These are phyloP conservation scores for Coelopa frigida DNA, from an alignment of 1,140 invertebrate species.

Conservation along the genomic window DNA sequence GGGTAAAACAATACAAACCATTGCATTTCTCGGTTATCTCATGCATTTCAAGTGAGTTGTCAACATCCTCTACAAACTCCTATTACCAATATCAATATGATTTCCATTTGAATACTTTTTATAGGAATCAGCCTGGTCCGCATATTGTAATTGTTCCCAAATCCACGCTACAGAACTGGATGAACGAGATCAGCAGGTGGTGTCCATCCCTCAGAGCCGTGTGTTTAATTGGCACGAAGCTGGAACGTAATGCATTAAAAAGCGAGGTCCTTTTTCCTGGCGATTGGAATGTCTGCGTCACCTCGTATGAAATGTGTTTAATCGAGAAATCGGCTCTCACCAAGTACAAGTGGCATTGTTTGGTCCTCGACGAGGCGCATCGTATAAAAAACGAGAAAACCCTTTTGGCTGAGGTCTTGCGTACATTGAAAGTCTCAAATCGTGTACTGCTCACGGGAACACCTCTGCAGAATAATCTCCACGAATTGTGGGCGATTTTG, in stretches of 20 bases:
- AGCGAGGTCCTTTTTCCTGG: constrained; percentile 84
- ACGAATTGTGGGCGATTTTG: constrained; percentile 92
- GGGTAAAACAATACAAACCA: too few relatives aligned
- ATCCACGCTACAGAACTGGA: constrained; percentile 95
- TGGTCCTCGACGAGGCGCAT: constrained; percentile 94
- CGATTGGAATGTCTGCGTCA: constrained; percentile 95
- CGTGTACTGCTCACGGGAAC: constrained; percentile 76
- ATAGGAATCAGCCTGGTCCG: constrained; percentile 54
- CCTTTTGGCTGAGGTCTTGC: constrained; percentile 69
- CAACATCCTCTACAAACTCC: too few relatives aligned
- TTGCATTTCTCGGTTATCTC: too few relatives aligned
- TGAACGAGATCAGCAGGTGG: constrained; percentile 95
- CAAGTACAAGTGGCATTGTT: constrained; percentile 81
- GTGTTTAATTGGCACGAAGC: constrained; percentile 88
- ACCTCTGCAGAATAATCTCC: constrained; percentile 95
- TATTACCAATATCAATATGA: too few relatives aligned
- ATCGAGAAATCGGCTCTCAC: constrained; percentile 69
- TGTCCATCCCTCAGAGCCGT: constrained; percentile 82
- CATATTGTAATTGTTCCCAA: constrained; percentile 98
- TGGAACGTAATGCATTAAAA: constrained; percentile 53
- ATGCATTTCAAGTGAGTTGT: too few relatives aligned
- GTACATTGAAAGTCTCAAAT: constrained; percentile 78
- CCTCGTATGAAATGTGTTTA: constrained; percentile 97
- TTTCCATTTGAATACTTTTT: constrained; percentile 12
- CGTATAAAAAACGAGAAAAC: constrained; percentile 94